Percentiles rank a stretch among this genome's conserved stretches.
phyloP scores from a whole-genome alignment of 2,888 invertebrate genomes.

The Amiota minor region DNA sequence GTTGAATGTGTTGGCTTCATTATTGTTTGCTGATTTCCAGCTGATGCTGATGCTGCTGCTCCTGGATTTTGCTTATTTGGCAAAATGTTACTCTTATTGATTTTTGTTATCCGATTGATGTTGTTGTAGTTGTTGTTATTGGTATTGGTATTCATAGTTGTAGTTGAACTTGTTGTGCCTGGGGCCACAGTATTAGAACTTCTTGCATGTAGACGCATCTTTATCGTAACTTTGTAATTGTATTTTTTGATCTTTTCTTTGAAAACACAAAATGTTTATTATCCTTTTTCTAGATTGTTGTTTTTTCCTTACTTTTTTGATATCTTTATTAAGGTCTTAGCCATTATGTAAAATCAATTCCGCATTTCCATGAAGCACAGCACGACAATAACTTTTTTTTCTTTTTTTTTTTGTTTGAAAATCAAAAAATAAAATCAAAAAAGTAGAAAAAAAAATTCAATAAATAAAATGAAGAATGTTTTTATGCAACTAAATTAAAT shows the following conservation, averaged over 20 bases:
- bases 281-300: neutral
- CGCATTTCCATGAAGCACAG: too few species aligned
- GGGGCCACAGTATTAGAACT: slow-evolving; percentile 41
- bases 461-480: slow-evolving; percentile 48
- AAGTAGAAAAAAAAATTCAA: slow-evolving; percentile 1
- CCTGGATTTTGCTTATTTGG: too few species aligned
- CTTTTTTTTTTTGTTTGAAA: slow-evolving; percentile 36
- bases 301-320: neutral
- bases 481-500: slow-evolving; percentile 15
- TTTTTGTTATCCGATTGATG: slow-evolving; percentile 15
- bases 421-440: slow-evolving; percentile 23
- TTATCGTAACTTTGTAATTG: slow-evolving; percentile 40
- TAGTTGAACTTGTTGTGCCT: too few species aligned
- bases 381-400: slow-evolving; percentile 12
- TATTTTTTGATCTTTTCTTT: neutral
- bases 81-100: too few species aligned
- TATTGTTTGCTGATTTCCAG: too few species aligned
- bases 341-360: slow-evolving; percentile 26
- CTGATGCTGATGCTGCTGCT: too few species aligned
- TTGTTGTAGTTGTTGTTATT: slow-evolving; percentile 36
- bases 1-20: too few species aligned
- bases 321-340: neutral
- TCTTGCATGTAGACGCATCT: slow-evolving; percentile 54
- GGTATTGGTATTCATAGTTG: slow-evolving; percentile 22
- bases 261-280: neutral